A percentile compares a stretch with the other conserved stretches of the same genome.
Evolutionary conservation across 2,113 vertebrate genomes (phyloP).

Genomic region (Ivindomyrus marchei): DNA sequence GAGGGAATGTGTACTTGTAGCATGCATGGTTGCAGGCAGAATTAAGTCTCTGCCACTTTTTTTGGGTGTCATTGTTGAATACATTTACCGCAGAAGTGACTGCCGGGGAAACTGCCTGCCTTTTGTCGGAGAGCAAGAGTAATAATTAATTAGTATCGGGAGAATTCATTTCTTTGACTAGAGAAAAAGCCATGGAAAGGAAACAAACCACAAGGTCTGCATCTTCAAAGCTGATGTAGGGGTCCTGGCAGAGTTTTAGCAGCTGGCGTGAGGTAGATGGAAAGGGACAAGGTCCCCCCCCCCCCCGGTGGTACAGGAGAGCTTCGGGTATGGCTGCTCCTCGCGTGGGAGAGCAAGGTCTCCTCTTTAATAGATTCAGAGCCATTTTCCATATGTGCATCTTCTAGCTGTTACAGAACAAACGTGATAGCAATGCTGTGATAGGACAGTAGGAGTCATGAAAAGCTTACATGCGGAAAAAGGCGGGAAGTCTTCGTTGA

Average conservation of each 20-base stretch:
- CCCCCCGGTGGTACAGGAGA: background rate
- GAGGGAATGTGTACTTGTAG: conserved; percentile 34
- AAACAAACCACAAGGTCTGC: background rate
- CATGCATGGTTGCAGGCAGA: background rate
- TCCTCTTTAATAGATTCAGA: background rate
- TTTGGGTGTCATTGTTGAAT: conserved; percentile 22
- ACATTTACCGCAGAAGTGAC: conserved; percentile 4
- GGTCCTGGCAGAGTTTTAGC: conserved; percentile 47
- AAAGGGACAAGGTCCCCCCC: conserved; percentile 39
- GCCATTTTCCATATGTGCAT: background rate
- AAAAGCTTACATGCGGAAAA: background rate
- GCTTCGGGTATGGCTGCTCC: conserved; percentile 16
- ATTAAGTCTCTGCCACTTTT: background rate
- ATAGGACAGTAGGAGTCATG: background rate
- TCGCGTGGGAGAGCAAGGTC: background rate
- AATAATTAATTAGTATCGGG: conserved; percentile 20
- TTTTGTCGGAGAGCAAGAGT: conserved; percentile 27
- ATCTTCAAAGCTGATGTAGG: conserved; percentile 22
- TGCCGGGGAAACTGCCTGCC: background rate
- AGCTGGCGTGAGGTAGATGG: conserved; percentile 40
- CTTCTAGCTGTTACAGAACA: background rate
- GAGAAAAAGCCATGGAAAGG: background rate
- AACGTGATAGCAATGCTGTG: background rate
- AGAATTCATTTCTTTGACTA: conserved; percentile 19
- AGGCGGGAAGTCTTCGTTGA: background rate